Evolutionary conservation across 2,888 invertebrate species (phyloP).

Genomic region (Lysandra bellargus): DNA sequence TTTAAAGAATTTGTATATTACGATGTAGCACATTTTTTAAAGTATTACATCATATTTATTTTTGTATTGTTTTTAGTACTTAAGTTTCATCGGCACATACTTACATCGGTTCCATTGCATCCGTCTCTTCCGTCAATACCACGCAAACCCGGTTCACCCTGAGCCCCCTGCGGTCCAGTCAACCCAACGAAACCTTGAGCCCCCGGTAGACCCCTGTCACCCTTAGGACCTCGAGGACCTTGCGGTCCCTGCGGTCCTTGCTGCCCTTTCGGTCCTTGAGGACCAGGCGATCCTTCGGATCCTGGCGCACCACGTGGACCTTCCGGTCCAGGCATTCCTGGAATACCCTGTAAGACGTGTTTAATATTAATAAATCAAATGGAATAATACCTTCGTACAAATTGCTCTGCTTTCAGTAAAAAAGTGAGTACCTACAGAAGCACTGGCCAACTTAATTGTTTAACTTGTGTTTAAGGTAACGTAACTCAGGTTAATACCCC

Average conservation of each 20-base stretch:
- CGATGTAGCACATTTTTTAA: no score
- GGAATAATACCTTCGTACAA: not conserved
- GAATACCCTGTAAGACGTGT: conserved; percentile 81
- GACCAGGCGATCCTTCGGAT: conserved; percentile 91
- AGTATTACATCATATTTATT: not conserved
- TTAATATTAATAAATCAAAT: not conserved
- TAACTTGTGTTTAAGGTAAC: no score
- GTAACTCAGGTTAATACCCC: no score
- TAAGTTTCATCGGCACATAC: conserved; percentile 47
- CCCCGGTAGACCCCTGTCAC: conserved; percentile 92
- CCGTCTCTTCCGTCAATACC: conserved; percentile 95
- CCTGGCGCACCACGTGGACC: conserved; percentile 89
- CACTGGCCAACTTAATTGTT: no score
- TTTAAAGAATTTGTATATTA: no score
- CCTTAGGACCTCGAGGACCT: conserved; percentile 90
- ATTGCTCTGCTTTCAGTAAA: no score
- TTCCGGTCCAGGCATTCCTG: conserved; percentile 85
- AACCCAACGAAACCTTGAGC: conserved; percentile 90
- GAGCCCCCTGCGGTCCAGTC: conserved; percentile 79
- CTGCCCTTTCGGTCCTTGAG: conserved; percentile 92
- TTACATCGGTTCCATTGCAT: conserved; percentile 97
- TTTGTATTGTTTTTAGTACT: not conserved
- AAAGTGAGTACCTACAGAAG: no score
- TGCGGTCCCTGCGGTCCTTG: conserved; percentile 92
- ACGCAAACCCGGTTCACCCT: conserved; percentile 85